Evolutionary conservation across 2,888 invertebrate genomes (phyloP).

Genomic region (Cremastinae sp.): DNA sequence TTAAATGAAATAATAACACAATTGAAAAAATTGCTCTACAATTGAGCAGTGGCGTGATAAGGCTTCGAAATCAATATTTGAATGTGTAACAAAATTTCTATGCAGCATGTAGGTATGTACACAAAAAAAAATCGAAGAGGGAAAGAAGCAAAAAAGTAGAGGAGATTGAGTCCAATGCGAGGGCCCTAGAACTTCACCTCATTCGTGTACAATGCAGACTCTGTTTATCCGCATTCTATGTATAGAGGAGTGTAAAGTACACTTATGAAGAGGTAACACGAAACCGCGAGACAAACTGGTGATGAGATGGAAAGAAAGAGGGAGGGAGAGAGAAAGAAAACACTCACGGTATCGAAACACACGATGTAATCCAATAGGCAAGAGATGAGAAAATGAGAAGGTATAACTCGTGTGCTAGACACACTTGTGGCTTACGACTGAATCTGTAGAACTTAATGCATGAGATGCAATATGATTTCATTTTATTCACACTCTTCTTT

Average conservation of each 20-base stretch:
- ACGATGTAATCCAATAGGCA: constrained; percentile 76
- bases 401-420: constrained; percentile 68
- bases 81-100: no score
- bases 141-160: constrained; percentile 3
- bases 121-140: constrained; percentile 7
- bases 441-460: constrained; percentile 1
- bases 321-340: constrained; percentile 57
- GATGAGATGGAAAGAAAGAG: no score
- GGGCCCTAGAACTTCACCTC: constrained; percentile 66
- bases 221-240: constrained; percentile 23
- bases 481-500: neutral
- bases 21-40: no score
- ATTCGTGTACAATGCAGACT: constrained; percentile 33
- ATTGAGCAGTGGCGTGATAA: no score
- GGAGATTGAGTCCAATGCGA: constrained; percentile 46
- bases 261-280: constrained; percentile 69
- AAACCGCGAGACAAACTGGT: constrained; percentile 68
- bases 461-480: no score
- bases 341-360: constrained; percentile 54
- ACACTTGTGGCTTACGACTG: constrained; percentile 78
- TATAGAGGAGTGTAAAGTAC: constrained; percentile 39
- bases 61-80: no score
- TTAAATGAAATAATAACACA: no score
- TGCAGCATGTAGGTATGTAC: constrained; percentile 43
- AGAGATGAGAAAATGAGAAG: no score